These are phyloP conservation scores for Masnerella sp. DNA, from an alignment of 2,888 invertebrate species.

Conservation along the genomic window DNA sequence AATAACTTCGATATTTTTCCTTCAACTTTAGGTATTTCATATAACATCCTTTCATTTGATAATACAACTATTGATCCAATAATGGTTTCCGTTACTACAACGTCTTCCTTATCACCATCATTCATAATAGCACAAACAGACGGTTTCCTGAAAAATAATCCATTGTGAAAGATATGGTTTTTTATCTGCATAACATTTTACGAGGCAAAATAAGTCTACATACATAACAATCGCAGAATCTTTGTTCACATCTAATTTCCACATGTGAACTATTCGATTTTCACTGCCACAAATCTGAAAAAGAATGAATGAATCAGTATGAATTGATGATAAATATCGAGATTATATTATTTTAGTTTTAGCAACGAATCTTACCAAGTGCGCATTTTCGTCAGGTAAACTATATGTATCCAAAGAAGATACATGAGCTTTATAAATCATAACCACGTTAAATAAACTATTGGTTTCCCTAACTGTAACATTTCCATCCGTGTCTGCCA, in stretches of 20 bases:
- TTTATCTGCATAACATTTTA: no score
- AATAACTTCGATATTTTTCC: constrained; percentile 78
- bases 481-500: constrained; percentile 75
- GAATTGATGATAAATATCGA: constrained; percentile 12
- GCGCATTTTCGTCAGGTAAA: constrained; percentile 66
- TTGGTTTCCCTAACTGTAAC: constrained; percentile 76
- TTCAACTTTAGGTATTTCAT: constrained; percentile 68
- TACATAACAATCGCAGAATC: constrained; percentile 62
- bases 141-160: constrained; percentile 64
- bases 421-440: constrained; percentile 70
- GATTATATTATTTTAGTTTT: no score
- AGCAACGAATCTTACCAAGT: constrained; percentile 64
- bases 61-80: constrained; percentile 72
- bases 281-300: constrained; percentile 72
- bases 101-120: constrained; percentile 63
- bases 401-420: constrained; percentile 73
- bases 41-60: constrained; percentile 32
- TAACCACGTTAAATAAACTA: constrained; percentile 65
- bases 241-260: constrained; percentile 67
- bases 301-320: no score
- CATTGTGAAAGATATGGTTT: no score
- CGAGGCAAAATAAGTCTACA: no score
- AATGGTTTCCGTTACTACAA: constrained; percentile 67
- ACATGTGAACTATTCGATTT: constrained; percentile 69
- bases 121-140: constrained; percentile 71